phyloP scores from a whole-genome alignment of 37 sponge, comb jelly and placozoan species.

The Corticium candelabrum region DNA sequence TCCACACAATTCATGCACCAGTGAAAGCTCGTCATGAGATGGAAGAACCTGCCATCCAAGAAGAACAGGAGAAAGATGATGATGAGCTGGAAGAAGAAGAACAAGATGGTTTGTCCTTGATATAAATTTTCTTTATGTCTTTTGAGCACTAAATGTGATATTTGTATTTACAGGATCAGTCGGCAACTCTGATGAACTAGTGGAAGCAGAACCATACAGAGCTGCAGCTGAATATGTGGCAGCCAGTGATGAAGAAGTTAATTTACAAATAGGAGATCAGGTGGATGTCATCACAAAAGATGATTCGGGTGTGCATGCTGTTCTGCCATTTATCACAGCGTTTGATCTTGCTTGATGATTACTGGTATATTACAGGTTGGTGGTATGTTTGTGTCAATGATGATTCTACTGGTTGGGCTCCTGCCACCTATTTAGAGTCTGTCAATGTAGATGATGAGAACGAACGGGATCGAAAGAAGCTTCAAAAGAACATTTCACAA shows the following conservation, averaged over 20 bases:
- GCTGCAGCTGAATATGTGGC: slow-evolving; percentile 67
- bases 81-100: background rate
- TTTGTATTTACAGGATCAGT: no score
- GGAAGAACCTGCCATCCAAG: background rate
- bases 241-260: slow-evolving; percentile 44
- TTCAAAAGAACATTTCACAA: no score
- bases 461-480: slow-evolving; percentile 1
- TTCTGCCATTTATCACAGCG: background rate
- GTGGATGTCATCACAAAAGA: slow-evolving; percentile 65
- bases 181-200: background rate
- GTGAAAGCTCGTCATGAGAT: background rate
- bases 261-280: slow-evolving; percentile 53
- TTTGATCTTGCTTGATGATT: no score
- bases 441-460: background rate
- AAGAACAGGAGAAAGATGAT: background rate
- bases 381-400: slow-evolving; percentile 65
- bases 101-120: background rate
- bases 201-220: slow-evolving; percentile 24
- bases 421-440: slow-evolving; percentile 61
- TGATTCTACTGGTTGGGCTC: slow-evolving; percentile 66
- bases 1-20: background rate
- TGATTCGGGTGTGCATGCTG: slow-evolving; percentile 57
- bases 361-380: slow-evolving; percentile 71
- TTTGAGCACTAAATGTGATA: no score
- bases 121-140: no score